phyloP scores from a whole-genome alignment of 1,140 invertebrate genomes.

The Sarcophaga peregrina region DNA sequence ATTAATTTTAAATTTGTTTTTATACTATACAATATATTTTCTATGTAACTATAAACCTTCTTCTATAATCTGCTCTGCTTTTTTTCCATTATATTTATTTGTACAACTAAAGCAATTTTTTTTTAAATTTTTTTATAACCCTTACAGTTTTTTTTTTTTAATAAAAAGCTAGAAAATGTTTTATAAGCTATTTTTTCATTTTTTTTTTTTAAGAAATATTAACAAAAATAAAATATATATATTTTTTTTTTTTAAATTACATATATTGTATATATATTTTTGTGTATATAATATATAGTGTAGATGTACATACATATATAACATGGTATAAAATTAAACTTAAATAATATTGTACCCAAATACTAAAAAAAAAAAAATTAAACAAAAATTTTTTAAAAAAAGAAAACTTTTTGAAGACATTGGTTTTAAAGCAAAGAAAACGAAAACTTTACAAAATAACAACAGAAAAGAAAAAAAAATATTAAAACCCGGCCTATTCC shows the following conservation, averaged over 20 bases:
- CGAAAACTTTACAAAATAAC: background rate
- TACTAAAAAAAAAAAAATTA: background rate
- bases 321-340: slow-evolving; percentile 30
- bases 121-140: background rate
- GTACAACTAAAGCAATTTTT: slow-evolving; percentile 35
- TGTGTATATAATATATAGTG: too few species aligned
- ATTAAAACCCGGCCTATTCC: too few species aligned
- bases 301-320: slow-evolving; percentile 13
- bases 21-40: slow-evolving; percentile 31
- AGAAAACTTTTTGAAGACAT: background rate
- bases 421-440: background rate
- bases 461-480: background rate
- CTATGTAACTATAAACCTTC: slow-evolving; percentile 24
- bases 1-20: slow-evolving; percentile 17
- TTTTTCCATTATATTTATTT: slow-evolving; percentile 10
- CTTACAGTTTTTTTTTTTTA: too few species aligned
- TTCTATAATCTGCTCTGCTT: background rate
- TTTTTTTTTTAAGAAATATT: too few species aligned
- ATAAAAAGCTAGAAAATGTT: slow-evolving; percentile 41
- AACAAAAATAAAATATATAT: too few species aligned
- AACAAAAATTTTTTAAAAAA: background rate
- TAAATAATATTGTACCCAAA: background rate
- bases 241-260: too few species aligned
- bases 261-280: too few species aligned
- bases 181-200: background rate